phyloP scores from a whole-genome alignment of 1,140 invertebrate species.

The Stegodyphus dumicola region DNA sequence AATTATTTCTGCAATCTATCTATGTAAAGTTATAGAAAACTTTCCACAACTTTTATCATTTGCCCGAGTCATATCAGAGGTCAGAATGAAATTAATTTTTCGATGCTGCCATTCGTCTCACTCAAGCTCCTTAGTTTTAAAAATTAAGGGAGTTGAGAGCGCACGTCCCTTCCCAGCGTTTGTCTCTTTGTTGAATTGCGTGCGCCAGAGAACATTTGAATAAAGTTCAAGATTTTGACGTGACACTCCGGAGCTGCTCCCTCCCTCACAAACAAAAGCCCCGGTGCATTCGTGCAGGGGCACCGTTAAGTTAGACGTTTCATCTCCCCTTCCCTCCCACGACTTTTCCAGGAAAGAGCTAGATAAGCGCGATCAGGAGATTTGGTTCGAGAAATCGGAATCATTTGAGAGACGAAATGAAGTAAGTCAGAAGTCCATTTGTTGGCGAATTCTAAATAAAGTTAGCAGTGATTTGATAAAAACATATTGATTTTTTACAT shows the following conservation, averaged over 20 bases:
- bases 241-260: not conserved
- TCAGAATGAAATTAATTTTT: conserved; percentile 35
- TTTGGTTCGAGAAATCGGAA: conserved; percentile 29
- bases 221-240: conserved; percentile 49
- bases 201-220: conserved; percentile 17
- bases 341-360: not conserved
- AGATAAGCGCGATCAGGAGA: conserved; percentile 25
- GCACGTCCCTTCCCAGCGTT: not conserved
- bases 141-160: not conserved
- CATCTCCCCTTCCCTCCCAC: not conserved
- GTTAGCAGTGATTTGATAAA: too few species aligned
- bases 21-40: not conserved
- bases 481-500: too few species aligned
- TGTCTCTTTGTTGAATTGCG: conserved; percentile 19
- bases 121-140: not conserved
- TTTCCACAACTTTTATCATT: not conserved
- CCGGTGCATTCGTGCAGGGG: conserved; percentile 28
- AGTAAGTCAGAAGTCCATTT: too few species aligned
- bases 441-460: too few species aligned
- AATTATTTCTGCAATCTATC: too few species aligned
- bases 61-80: not conserved
- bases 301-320: conserved; percentile 44
- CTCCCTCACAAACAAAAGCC: conserved; percentile 3
- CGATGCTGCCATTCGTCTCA: not conserved
- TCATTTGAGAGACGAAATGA: not conserved